Conservation (phyloP, 2,797 vertebrate species). For the Acipenser ruthenus region DNA sequence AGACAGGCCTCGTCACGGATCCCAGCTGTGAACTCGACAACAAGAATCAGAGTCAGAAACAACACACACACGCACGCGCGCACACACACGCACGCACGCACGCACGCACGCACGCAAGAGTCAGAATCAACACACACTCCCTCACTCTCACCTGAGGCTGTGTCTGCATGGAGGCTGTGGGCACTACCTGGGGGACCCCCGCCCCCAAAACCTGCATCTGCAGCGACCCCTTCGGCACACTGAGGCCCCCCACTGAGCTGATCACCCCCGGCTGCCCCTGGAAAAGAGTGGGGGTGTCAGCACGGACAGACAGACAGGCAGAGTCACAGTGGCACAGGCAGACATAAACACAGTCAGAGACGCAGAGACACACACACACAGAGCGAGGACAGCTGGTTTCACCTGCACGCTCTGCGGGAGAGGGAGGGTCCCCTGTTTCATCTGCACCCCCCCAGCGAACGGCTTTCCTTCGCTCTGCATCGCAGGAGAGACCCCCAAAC, state of each 20-base stretch:
- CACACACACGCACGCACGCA: too few species aligned
- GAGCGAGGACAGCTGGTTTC: too few species aligned
- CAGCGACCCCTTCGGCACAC: conserved; percentile 54
- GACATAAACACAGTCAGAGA: too few species aligned
- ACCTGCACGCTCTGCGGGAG: too few species aligned
- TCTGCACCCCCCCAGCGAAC: too few species aligned
- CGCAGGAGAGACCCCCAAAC: too few species aligned
- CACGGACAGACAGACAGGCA: not conserved
- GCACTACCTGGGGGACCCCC: conserved; percentile 51
- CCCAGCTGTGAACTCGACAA: conserved; percentile 46
- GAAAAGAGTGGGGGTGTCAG: conserved; percentile 13
- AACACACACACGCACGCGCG: not conserved
- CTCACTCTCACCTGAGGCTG: conserved; percentile 27
- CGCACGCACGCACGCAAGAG: conserved; percentile 2
- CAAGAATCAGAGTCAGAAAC: conserved; percentile 10
- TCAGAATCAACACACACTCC: not conserved
- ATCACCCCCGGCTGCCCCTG: conserved; percentile 71
- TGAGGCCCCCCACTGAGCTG: conserved; percentile 55
- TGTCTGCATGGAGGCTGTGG: conserved; percentile 46
- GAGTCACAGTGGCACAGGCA: too few species aligned
- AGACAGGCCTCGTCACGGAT: conserved; percentile 69
- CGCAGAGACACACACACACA: too few species aligned
- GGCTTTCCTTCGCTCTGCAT: too few species aligned
- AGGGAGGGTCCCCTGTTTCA: too few species aligned
- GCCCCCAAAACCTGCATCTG: conserved; percentile 63